Evolutionary conservation across 2,888 invertebrate species (phyloP).

Genomic region (Chalcosyrphus nemorum): DNA sequence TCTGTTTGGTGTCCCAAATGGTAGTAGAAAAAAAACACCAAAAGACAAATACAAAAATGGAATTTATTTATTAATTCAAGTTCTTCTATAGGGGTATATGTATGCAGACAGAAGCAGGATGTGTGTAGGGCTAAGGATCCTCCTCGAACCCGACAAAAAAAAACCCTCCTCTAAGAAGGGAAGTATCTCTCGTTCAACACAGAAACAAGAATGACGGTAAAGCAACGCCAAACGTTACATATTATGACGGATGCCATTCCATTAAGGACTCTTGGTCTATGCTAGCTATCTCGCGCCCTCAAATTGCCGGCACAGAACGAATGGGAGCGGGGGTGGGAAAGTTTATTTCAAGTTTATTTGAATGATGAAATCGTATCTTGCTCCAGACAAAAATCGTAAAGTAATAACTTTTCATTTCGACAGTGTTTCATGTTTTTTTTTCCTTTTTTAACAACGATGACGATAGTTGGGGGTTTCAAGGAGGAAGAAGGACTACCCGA

Average conservation of each 20-base stretch:
- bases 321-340: constrained; percentile 19
- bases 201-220: constrained; percentile 8
- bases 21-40: constrained; percentile 23
- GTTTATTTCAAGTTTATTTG: constrained; percentile 72
- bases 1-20: constrained; percentile 25
- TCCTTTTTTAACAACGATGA: too few relatives aligned
- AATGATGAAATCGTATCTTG: constrained; percentile 60
- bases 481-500: background rate
- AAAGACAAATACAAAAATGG: constrained; percentile 66
- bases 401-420: constrained; percentile 69
- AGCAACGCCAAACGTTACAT: constrained; percentile 51
- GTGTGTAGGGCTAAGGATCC: background rate
- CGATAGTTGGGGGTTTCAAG: constrained; percentile 2
- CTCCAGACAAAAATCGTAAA: constrained; percentile 60
- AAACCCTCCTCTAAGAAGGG: too few relatives aligned
- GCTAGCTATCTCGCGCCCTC: background rate
- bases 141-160: background rate
- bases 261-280: constrained; percentile 38
- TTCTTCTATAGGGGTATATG: background rate
- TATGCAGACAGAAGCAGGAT: background rate
- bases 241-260: constrained; percentile 54
- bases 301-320: too few relatives aligned
- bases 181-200: background rate
- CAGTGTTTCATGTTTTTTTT: constrained; percentile 23
- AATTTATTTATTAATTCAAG: constrained; percentile 72